These are phyloP conservation scores for Rotaria socialis DNA, from an alignment of 2,888 invertebrate genomes.

Conservation along the genomic window DNA sequence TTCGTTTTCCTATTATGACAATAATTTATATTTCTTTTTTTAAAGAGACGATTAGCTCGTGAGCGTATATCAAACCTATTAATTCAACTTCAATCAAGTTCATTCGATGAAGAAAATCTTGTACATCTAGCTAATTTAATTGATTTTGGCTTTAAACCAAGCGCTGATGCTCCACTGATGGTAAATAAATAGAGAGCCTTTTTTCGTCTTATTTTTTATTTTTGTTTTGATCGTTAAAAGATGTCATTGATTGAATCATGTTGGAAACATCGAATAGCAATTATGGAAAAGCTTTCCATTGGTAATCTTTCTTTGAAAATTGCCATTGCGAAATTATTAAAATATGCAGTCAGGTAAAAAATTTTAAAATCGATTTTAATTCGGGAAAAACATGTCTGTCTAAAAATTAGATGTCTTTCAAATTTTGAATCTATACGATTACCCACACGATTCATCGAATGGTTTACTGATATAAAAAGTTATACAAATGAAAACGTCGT, in stretches of 20 bases:
- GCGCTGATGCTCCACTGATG: background rate
- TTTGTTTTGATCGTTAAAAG: background rate
- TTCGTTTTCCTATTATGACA: no score
- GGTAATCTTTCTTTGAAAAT: background rate
- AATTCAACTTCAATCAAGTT: background rate
- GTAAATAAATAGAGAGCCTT: background rate
- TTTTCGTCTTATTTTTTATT: background rate
- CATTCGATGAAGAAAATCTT: background rate
- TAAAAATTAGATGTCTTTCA: background rate
- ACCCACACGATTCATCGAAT: slow-evolving; percentile 30
- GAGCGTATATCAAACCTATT: background rate
- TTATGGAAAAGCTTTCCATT: background rate
- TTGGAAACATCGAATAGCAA: slow-evolving; percentile 15
- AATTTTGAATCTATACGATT: background rate
- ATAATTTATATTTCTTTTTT: background rate
- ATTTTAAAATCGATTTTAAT: background rate
- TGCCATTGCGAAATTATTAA: slow-evolving; percentile 5
- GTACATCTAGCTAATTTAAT: background rate
- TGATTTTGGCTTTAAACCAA: slow-evolving; percentile 27
- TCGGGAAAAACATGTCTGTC: no score
- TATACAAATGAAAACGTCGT: background rate
- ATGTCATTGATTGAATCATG: slow-evolving; percentile 29
- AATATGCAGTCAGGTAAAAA: slow-evolving; percentile 9
- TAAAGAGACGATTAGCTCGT: background rate
- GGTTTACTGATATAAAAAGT: slow-evolving; percentile 29